These are phyloP conservation scores for Pelusios castaneus DNA, from an alignment of 2,113 vertebrate species.

Conservation along the genomic window DNA sequence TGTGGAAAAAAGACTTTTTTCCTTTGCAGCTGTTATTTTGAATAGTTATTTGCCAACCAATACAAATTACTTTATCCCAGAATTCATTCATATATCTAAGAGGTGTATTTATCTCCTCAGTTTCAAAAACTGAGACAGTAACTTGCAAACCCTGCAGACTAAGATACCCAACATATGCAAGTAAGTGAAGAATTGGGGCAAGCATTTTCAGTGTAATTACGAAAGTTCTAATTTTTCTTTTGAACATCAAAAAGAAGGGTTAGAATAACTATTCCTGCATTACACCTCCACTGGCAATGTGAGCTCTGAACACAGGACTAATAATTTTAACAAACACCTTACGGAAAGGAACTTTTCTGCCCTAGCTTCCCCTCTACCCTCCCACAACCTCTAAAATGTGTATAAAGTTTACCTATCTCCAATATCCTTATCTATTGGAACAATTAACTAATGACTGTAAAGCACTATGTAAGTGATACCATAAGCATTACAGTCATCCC, in stretches of 20 bases:
- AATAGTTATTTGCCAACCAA: not conserved
- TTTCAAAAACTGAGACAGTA: not conserved
- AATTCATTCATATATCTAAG: not conserved
- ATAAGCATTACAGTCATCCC: constrained; percentile 22
- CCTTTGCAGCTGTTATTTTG: not conserved
- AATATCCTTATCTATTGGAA: not conserved
- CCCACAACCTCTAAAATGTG: not conserved
- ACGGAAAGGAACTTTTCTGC: not conserved
- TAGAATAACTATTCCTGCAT: not conserved
- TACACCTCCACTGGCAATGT: not conserved
- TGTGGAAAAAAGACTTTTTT: not conserved
- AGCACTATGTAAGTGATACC: not conserved
- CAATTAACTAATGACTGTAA: not conserved
- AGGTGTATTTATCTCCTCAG: not conserved
- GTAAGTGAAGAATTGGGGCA: not conserved
- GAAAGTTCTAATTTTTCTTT: not conserved
- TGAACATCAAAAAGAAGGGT: not conserved
- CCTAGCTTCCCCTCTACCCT: not conserved
- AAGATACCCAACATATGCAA: not conserved
- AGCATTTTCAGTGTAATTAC: not conserved
- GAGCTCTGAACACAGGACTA: too few species aligned
- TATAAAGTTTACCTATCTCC: not conserved
- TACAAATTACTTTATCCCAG: not conserved
- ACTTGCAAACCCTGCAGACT: not conserved
- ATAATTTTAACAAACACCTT: not conserved